Conservation (phyloP, 1,140 invertebrate genomes). For the Drosophila parabipectinata region DNA sequence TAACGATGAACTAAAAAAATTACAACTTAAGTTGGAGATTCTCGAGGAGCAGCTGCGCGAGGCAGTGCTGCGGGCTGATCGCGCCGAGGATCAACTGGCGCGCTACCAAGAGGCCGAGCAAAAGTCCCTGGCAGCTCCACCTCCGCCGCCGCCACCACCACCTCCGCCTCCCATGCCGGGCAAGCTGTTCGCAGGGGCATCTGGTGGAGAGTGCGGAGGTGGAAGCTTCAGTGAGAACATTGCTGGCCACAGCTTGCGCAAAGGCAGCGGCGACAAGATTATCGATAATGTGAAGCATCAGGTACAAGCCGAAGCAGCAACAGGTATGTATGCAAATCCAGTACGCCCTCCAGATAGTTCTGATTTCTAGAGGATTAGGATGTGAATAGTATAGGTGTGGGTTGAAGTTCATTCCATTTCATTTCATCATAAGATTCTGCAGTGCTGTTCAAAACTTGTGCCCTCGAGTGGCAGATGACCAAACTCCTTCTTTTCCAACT, state of each 20-base stretch:
- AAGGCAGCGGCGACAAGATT: slow-evolving; percentile 66
- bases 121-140: slow-evolving; percentile 23
- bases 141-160: slow-evolving; percentile 59
- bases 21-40: slow-evolving; percentile 83
- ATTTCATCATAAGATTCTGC: slow-evolving; percentile 1
- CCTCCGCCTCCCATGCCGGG: slow-evolving; percentile 37
- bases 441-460: slow-evolving; percentile 39
- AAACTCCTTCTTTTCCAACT: slow-evolving; percentile 19
- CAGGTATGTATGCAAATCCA: slow-evolving; percentile 64
- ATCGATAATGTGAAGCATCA: slow-evolving; percentile 81
- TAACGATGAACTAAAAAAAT: slow-evolving; percentile 84
- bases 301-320: slow-evolving; percentile 78
- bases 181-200: slow-evolving; percentile 24
- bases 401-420: background rate
- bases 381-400: background rate
- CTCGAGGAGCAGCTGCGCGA: slow-evolving; percentile 77
- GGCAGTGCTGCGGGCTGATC: slow-evolving; percentile 67
- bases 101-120: slow-evolving; percentile 44
- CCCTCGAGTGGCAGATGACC: slow-evolving; percentile 12
- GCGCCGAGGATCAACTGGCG: slow-evolving; percentile 73
- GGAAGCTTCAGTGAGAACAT: slow-evolving; percentile 69
- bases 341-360: background rate
- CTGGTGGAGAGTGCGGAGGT: slow-evolving; percentile 12
- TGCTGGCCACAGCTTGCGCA: slow-evolving; percentile 62
- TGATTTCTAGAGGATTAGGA: background rate